Evolutionary conservation across 1,140 invertebrate species (phyloP).

Genomic region (Proales similis): DNA sequence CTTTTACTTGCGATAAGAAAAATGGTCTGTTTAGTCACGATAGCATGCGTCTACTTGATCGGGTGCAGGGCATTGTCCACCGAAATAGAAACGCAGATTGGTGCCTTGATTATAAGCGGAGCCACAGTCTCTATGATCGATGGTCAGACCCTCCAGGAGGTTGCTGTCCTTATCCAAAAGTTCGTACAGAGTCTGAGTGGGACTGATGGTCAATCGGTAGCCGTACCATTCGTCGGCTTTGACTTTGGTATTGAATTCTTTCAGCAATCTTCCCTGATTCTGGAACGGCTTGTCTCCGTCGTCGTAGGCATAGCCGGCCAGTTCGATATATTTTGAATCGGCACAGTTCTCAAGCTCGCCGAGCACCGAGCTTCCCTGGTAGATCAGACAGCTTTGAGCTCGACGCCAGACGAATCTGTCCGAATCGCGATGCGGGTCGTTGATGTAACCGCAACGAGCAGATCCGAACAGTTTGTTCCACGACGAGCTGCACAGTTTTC

Average conservation of each 20-base stretch:
- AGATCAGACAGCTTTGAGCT: constrained; percentile 9
- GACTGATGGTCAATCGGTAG: background rate
- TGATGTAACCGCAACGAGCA: constrained; percentile 19
- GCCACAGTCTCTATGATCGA: constrained; percentile 23
- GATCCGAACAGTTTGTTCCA: constrained; percentile 37
- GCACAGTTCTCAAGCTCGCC: constrained; percentile 2
- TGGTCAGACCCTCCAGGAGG: constrained; percentile 4
- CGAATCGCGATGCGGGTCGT: constrained; percentile 16
- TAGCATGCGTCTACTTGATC: too few relatives aligned
- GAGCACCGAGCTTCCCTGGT: background rate
- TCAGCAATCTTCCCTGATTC: constrained; percentile 21
- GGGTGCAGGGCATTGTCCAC: too few relatives aligned
- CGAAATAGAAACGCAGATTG: constrained; percentile 28
- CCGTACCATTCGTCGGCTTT: constrained; percentile 21
- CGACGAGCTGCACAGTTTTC: constrained; percentile 22
- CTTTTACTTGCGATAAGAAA: too few relatives aligned
- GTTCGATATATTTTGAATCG: constrained; percentile 22
- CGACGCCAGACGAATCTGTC: constrained; percentile 25
- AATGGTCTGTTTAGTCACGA: too few relatives aligned
- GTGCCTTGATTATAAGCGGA: constrained; percentile 12
- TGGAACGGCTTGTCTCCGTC: constrained; percentile 15
- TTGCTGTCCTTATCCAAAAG: constrained; percentile 5
- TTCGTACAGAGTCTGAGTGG: constrained; percentile 1
- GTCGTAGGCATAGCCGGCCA: constrained; percentile 34
- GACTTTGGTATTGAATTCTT: constrained; percentile 29